Evolutionary conservation across 2,888 invertebrate species (phyloP).

Genomic region (Marasmarcha lunaedactyla): DNA sequence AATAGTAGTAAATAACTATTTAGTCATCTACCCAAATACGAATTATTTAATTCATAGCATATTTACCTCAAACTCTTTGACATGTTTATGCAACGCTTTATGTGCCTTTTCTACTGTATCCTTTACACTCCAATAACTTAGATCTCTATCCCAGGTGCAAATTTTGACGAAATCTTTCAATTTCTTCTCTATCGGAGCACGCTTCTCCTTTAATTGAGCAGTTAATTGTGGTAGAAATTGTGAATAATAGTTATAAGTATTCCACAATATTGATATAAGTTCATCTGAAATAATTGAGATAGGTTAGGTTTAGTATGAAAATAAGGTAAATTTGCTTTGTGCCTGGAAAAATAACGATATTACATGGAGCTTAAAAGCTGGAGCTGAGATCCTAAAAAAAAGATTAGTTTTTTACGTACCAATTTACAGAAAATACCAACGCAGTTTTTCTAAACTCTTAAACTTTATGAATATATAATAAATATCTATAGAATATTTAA

Average conservation of each 20-base stretch:
- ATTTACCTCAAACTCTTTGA: constrained; percentile 83
- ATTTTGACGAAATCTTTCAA: constrained; percentile 95
- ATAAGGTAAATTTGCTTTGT: neutral
- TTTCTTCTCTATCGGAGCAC: constrained; percentile 90
- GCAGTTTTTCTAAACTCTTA: no score
- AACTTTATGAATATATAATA: no score
- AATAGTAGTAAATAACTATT: no score
- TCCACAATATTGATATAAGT: constrained; percentile 80
- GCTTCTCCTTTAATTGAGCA: constrained; percentile 74
- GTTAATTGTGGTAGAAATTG: constrained; percentile 80
- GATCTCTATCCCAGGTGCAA: constrained; percentile 92
- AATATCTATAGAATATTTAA: no score
- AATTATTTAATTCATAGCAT: no score
- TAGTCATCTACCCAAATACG: no score
- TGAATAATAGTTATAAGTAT: constrained; percentile 84
- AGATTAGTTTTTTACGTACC: no score
- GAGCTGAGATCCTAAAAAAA: no score
- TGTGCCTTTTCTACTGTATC: constrained; percentile 91
- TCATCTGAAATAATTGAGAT: constrained; percentile 44
- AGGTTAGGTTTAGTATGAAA: neutral
- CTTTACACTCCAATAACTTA: constrained; percentile 94
- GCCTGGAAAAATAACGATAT: neutral
- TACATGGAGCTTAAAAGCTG: neutral
- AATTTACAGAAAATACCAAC: no score
- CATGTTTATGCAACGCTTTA: constrained; percentile 85